Base-by-base conservation (phyloP, 2,888 invertebrate species). In the Boloria selene region DNA sequence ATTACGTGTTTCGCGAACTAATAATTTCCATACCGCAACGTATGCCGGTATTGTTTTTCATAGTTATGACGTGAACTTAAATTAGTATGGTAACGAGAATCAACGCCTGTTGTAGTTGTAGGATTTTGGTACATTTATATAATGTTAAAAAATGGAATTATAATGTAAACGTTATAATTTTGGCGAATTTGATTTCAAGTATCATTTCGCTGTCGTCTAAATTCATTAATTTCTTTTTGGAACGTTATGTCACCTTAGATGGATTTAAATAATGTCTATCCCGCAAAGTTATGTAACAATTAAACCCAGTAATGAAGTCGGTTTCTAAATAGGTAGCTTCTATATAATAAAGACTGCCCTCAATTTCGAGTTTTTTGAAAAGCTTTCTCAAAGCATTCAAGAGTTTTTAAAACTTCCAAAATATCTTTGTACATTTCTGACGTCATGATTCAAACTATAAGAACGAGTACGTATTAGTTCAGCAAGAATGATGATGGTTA, bases 361-460 rank as follows among this genome's bases (percentile, higher is more conserved):
- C 10, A 38, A 38, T 38, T 38, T 38, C n/a, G n/a, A n/a, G n/a
- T n/a, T n/a, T n/a, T n/a, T 31, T 7, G 7, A 31, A 31, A 2
- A 31, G 31, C 7, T 31, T 7, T 42, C 14, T 7, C 18, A 55
- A 3, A 55, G 18, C 14, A 45, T 1, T 44, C 4, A 14, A 56
- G 56, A 49, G 7, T 4, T 49, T 49, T 49, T 7, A n/a, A 60
- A 55, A 47, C 50, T 26, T 56, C 38, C 53, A 62, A 61, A 49
- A 59, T 63, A 49, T 70, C 72, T 74, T 76, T 76, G 74, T 77
- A 73, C 72, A 74, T 65, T 65, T 63, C 66, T 75, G 75, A 77
- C 75, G 74, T 77, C 77, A 80, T 49, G 69, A 74, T 74, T 69
- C 72, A 74, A 71, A 68, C 68, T 72, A 64, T 63, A 69, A 67